phyloP scores from a whole-genome alignment of 2,797 vertebrate species.

The Sebastes nivosus region DNA sequence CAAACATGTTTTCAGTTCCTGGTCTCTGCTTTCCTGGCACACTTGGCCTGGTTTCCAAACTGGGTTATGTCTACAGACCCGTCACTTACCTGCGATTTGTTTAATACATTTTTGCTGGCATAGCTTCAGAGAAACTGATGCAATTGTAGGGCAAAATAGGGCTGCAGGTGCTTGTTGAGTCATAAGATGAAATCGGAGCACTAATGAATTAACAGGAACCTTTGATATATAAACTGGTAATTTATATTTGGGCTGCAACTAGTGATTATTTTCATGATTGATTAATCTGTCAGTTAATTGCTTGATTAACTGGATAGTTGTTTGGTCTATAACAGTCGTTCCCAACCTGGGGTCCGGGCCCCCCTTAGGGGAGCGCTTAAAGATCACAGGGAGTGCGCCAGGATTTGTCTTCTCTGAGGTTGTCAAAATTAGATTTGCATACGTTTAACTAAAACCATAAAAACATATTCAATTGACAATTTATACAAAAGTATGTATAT shows the following conservation, averaged over 20 bases:
- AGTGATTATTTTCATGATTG: background rate
- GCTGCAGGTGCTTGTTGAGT: constrained; percentile 11
- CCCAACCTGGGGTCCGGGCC: too few relatives aligned
- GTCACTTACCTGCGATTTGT: constrained; percentile 26
- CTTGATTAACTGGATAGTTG: background rate
- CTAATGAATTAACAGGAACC: background rate
- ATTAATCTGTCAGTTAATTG: background rate
- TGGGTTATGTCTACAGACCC: constrained; percentile 17
- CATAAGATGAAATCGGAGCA: background rate
- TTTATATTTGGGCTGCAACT: background rate
- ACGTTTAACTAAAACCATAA: too few relatives aligned
- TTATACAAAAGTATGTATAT: too few relatives aligned
- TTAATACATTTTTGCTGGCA: background rate
- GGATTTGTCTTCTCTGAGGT: too few relatives aligned
- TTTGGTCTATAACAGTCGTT: background rate
- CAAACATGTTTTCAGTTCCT: constrained; percentile 5
- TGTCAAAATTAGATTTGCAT: too few relatives aligned
- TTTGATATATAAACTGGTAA: background rate
- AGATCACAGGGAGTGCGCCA: too few relatives aligned
- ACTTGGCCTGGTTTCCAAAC: constrained; percentile 17
- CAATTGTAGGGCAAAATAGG: background rate
- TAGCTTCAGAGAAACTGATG: background rate
- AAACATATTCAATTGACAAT: too few relatives aligned
- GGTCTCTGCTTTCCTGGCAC: background rate
- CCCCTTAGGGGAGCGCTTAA: too few relatives aligned